These are phyloP conservation scores for Listrodromus nycthemerus DNA, from an alignment of 2,888 invertebrate genomes.

Conservation along the genomic window DNA sequence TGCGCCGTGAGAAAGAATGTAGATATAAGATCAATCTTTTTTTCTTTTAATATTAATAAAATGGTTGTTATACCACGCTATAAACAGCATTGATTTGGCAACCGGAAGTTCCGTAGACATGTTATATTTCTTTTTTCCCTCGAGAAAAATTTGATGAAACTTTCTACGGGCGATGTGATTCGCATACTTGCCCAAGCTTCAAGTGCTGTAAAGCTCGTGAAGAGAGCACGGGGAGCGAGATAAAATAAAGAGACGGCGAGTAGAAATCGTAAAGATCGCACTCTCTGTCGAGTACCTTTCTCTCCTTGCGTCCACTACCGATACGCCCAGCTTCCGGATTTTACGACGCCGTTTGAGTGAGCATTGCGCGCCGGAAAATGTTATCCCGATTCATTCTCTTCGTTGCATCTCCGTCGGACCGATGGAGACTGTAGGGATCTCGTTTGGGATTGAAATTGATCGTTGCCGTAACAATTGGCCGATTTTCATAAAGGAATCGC, in stretches of 20 bases:
- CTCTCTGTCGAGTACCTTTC: conserved; percentile 40
- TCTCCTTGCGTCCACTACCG: conserved; percentile 31
- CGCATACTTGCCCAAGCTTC: conserved; percentile 41
- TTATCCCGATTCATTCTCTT: conserved; percentile 26
- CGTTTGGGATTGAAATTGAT: neutral
- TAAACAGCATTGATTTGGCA: neutral
- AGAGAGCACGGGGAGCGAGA: conserved; percentile 26
- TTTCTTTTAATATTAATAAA: neutral
- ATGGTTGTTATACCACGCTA: neutral
- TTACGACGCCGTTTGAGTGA: conserved; percentile 59
- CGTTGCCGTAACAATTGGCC: neutral
- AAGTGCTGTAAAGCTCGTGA: neutral
- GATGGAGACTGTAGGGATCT: neutral
- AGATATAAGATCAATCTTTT: neutral
- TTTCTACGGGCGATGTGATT: conserved; percentile 13
- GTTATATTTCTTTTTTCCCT: too few species aligned
- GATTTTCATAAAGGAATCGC: neutral
- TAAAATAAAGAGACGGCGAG: conserved; percentile 55
- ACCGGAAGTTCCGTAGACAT: neutral
- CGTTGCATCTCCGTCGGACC: conserved; percentile 23
- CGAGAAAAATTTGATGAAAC: neutral
- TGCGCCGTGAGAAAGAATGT: neutral
- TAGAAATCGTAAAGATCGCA: conserved; percentile 60
- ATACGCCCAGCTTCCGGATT: conserved; percentile 56
- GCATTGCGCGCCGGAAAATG: conserved; percentile 32